Conservation (phyloP, 2,888 invertebrate genomes). For the Iphiclides podalirius region DNA sequence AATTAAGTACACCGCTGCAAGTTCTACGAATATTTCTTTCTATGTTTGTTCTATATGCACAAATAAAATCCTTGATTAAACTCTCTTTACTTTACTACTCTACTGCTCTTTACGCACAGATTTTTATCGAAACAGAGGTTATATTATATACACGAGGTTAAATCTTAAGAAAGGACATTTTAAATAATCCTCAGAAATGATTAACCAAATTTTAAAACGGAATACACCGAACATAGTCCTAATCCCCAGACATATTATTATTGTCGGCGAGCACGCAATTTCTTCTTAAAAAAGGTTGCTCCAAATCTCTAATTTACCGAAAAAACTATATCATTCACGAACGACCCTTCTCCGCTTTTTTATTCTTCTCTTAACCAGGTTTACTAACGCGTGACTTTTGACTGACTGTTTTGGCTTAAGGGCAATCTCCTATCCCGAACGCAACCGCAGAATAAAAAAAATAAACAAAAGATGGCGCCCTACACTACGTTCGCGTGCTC, state of each 20-base stretch:
- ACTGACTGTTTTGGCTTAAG: conserved; percentile 71
- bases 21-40: too few species aligned
- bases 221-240: conserved; percentile 36
- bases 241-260: conserved; percentile 64
- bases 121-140: too few species aligned
- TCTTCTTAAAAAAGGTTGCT: conserved; percentile 52
- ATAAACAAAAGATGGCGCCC: conserved; percentile 61
- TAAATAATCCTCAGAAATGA: conserved; percentile 10
- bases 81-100: too few species aligned
- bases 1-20: too few species aligned
- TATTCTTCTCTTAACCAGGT: conserved; percentile 38
- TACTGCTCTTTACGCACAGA: too few species aligned
- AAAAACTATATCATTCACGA: conserved; percentile 76
- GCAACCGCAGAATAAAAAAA: conserved; percentile 60
- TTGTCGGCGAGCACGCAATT: conserved; percentile 67
- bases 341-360: conserved; percentile 55
- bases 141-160: too few species aligned
- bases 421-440: conserved; percentile 63
- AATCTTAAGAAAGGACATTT: too few species aligned
- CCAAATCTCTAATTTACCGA: conserved; percentile 75
- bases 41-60: too few species aligned
- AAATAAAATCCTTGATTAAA: too few species aligned
- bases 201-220: conserved; percentile 23
- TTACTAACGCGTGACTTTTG: conserved; percentile 74
- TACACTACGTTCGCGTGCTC: conserved; percentile 57